Conservation (phyloP, 2,888 invertebrate species). For the Pristionchus exspectatus region DNA sequence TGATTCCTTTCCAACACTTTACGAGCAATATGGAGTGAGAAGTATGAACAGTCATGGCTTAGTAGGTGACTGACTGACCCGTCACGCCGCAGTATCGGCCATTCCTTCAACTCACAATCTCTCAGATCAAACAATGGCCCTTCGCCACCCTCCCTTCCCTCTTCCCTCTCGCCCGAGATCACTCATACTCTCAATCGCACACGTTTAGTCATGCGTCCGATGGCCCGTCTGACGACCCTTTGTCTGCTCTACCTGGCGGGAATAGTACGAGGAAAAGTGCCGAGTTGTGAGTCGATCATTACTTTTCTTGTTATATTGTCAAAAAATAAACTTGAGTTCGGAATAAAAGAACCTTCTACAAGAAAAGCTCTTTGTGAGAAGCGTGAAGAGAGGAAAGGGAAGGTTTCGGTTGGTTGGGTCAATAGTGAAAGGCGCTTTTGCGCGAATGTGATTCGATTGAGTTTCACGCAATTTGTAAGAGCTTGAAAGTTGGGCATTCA, state of each 20-base stretch:
- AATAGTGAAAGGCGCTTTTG: neutral
- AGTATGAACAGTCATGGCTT: too few relatives aligned
- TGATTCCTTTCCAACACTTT: too few relatives aligned
- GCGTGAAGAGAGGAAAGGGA: neutral
- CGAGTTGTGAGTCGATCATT: neutral
- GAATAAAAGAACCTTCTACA: too few relatives aligned
- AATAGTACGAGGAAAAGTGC: neutral
- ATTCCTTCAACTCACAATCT: neutral
- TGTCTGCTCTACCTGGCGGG: neutral
- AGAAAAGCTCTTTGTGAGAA: neutral
- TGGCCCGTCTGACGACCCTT: neutral
- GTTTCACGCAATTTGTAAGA: neutral
- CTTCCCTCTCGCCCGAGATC: neutral
- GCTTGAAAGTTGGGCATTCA: too few relatives aligned
- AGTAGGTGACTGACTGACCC: neutral
- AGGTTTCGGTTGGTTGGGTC: conserved; percentile 1
- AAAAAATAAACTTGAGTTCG: neutral
- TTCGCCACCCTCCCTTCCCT: neutral
- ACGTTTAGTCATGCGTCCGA: conserved; percentile 12
- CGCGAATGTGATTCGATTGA: neutral
- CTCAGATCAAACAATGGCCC: conserved; percentile 41
- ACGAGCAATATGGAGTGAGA: too few relatives aligned
- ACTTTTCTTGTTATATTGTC: neutral
- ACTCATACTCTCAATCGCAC: neutral
- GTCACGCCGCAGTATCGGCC: neutral